Conservation (phyloP, 1,140 invertebrate species). For the Ptiloglossa arizonensis region DNA sequence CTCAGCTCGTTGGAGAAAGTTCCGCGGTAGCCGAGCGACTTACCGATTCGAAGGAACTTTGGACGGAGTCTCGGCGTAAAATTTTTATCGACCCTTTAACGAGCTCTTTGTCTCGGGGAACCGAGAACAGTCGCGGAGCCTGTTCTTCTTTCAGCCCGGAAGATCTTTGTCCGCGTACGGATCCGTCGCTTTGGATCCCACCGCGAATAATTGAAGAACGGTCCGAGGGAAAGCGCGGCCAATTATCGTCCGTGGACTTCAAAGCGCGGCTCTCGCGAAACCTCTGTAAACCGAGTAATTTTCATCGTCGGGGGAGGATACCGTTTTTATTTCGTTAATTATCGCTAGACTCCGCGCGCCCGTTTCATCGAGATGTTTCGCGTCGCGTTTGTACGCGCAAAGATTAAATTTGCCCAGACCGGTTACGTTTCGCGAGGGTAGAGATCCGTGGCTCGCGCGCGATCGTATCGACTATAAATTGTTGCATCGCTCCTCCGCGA, state of each 20-base stretch:
- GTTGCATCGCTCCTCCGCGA: too few species aligned
- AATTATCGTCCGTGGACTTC: slow-evolving; percentile 11
- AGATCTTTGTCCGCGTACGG: neutral
- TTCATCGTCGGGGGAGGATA: neutral
- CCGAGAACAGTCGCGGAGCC: neutral
- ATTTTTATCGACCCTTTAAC: slow-evolving; percentile 32
- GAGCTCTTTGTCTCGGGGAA: slow-evolving; percentile 6
- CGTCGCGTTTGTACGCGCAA: too few species aligned
- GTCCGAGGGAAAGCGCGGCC: neutral
- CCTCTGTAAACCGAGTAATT: slow-evolving; percentile 6
- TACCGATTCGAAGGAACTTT: neutral
- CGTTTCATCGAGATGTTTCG: too few species aligned
- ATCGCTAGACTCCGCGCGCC: too few species aligned
- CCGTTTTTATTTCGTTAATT: too few species aligned
- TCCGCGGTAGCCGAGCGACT: neutral
- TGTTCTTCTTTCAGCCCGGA: neutral
- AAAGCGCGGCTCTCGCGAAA: too few species aligned
- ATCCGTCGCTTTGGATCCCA: neutral
- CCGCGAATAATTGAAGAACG: neutral
- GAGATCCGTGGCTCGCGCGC: too few species aligned
- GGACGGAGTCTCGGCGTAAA: neutral
- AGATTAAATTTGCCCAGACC: too few species aligned
- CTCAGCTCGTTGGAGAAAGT: neutral
- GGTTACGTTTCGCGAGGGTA: too few species aligned
- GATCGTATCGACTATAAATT: too few species aligned